Base-by-base conservation (phyloP, 2,797 vertebrate genomes). In the Ciconia nigra region DNA sequence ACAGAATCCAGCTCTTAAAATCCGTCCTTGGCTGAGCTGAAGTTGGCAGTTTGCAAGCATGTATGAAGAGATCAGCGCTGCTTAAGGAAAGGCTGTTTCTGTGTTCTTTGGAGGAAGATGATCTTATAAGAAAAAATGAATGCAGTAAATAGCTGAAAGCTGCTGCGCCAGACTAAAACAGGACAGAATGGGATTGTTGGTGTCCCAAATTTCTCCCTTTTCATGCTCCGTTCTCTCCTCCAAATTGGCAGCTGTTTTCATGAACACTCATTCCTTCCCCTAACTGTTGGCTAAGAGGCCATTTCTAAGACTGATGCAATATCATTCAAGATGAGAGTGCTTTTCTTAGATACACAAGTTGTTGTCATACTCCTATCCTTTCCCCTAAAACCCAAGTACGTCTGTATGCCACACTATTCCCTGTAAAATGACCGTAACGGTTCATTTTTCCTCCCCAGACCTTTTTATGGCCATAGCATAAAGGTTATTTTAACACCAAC, bases 331-430 rank as follows among this genome's bases (percentile, higher is more conserved):
- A 93, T 72, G 52, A 80, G 87, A 94, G 35, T 51, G 57, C 83
- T 94, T 95, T 93, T 94, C 90, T 89, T 93, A 90, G 83, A 93
- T 85, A 62, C 81, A 59, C 26, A 59, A 85, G 41, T 93, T 96
- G 63, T 80, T 87, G 74, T 74, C 83, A 79, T 79, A 58, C 29
- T 85, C 74, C 55, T 52, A 19, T 73, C 66, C 67, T 87, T 91
- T 87, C 41, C 81, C 41, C 52, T 87, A 87, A 94, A 88, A 57
- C 55, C 33, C 51, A 77, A 58, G 65, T 69, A 83, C 57, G 54
- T 71, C 71, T 37, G n/a, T 80, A 54, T 74, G 33, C 82, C 44
- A 67, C 44, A 2, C n/a, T 25, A 4, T n/a, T 76, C 72, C 18
- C 19, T 63, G 59, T 58, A 74, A 91, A 91, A 92, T 54, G 79